Evolutionary conservation across 2,113 vertebrate genomes (phyloP).

Genomic region (Mionectes macconnelli): DNA sequence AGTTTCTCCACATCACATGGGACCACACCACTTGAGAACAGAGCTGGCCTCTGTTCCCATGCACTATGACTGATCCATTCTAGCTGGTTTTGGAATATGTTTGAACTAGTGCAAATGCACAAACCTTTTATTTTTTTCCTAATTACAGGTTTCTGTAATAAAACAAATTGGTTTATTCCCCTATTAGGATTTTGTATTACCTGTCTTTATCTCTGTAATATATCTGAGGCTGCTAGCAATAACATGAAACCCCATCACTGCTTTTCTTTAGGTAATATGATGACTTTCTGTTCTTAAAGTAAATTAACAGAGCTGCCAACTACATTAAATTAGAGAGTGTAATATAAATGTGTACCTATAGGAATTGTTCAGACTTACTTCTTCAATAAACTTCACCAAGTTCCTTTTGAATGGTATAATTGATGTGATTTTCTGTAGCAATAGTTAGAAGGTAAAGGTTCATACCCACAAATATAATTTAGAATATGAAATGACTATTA

Average conservation of each 20-base stretch:
- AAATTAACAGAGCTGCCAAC: neutral
- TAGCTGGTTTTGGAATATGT: neutral
- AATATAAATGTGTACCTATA: neutral
- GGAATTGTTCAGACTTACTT: neutral
- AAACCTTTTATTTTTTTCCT: neutral
- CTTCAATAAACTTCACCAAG: neutral
- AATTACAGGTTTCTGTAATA: neutral
- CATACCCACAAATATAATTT: neutral
- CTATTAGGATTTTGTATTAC: neutral
- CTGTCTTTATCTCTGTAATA: neutral
- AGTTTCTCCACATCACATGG: neutral
- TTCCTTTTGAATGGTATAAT: neutral
- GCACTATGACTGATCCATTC: neutral
- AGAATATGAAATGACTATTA: neutral
- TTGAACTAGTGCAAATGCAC: neutral
- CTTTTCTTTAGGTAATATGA: neutral
- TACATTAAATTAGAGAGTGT: neutral
- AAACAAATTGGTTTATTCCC: neutral
- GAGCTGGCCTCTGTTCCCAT: neutral
- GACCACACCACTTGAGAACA: neutral
- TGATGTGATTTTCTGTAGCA: neutral
- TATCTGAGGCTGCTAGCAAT: neutral
- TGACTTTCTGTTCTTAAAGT: neutral
- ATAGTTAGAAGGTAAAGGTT: neutral
- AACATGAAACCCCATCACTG: neutral